These are phyloP conservation scores for Hyalella azteca DNA, from an alignment of 2,888 invertebrate species.

Conservation along the genomic window DNA sequence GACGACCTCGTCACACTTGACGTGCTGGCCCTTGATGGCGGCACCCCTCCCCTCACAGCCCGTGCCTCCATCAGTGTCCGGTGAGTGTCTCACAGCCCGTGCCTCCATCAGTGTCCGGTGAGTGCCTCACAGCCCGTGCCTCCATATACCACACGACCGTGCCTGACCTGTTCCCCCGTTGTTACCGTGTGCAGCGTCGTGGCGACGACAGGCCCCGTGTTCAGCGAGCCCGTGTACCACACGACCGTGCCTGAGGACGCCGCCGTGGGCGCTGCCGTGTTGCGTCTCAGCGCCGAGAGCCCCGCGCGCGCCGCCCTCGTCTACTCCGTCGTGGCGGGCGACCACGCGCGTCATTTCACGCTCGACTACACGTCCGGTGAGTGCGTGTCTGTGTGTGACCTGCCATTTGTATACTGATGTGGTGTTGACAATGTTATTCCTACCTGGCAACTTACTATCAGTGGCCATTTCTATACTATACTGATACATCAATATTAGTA, in stretches of 20 bases:
- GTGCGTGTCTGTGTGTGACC: no score
- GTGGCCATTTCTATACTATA: no score
- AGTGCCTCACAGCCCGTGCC: not conserved
- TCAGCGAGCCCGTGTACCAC: conserved; percentile 83
- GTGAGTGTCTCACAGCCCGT: not conserved
- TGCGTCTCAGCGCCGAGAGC: conserved; percentile 82
- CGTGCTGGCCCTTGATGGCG: conserved; percentile 81
- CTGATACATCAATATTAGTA: no score
- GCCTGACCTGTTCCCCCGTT: not conserved
- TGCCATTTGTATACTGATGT: no score
- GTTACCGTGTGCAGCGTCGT: conserved; percentile 41
- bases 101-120: not conserved
- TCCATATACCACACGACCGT: not conserved
- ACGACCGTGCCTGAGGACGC: conserved; percentile 79
- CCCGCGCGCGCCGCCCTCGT: conserved; percentile 86
- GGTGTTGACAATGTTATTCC: no score
- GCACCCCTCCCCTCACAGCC: conserved; percentile 76
- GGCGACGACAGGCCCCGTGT: conserved; percentile 71
- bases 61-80: conserved; percentile 71
- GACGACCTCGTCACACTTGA: conserved; percentile 59
- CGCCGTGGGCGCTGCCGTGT: conserved; percentile 70
- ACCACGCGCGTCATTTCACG: conserved; percentile 81
- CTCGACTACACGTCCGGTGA: conserved; percentile 96
- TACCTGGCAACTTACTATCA: no score
- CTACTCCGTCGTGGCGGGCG: conserved; percentile 86